Percentiles rank a stretch among this genome's conserved stretches.
Conservation (phyloP, 2,113 vertebrate species). For the Apaloderma vittatum region DNA sequence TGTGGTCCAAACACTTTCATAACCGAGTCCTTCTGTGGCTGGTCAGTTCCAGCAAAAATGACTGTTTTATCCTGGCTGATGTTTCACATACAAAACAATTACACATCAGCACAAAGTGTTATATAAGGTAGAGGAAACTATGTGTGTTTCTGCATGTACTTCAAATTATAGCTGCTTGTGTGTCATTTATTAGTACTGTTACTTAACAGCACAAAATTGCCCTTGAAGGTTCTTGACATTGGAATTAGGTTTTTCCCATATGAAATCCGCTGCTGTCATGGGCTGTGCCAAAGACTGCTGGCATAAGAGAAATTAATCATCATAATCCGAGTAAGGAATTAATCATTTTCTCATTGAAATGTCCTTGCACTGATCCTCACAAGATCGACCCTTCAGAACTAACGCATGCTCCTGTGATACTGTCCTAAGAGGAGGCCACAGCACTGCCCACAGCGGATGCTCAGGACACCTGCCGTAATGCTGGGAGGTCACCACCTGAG, state of each 20-base stretch:
- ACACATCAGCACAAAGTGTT: not conserved
- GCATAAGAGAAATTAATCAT: constrained; percentile 59
- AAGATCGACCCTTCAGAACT: not conserved
- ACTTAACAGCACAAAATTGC: not conserved
- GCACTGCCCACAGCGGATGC: not conserved
- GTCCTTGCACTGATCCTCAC: constrained; percentile 7
- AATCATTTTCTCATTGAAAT: constrained; percentile 30
- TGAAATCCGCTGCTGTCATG: constrained; percentile 24
- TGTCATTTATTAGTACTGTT: not conserved
- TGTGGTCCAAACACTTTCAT: not conserved
- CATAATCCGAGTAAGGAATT: constrained; percentile 41
- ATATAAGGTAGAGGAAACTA: not conserved
- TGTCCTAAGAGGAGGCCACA: not conserved
- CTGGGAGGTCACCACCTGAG: not conserved
- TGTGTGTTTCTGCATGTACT: not conserved
- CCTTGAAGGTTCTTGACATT: not conserved
- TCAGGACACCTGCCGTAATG: not conserved
- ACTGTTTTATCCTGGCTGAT: not conserved
- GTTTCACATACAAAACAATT: not conserved
- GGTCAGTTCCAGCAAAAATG: not conserved
- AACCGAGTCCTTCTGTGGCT: not conserved
- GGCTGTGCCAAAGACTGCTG: constrained; percentile 40
- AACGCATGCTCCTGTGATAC: not conserved
- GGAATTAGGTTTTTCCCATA: not conserved
- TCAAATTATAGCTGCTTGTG: not conserved